Evolutionary conservation across 2,797 vertebrate species (phyloP), one percentile per base, ranked within the genome.

Genomic region (Bradypus variegatus): DNA sequence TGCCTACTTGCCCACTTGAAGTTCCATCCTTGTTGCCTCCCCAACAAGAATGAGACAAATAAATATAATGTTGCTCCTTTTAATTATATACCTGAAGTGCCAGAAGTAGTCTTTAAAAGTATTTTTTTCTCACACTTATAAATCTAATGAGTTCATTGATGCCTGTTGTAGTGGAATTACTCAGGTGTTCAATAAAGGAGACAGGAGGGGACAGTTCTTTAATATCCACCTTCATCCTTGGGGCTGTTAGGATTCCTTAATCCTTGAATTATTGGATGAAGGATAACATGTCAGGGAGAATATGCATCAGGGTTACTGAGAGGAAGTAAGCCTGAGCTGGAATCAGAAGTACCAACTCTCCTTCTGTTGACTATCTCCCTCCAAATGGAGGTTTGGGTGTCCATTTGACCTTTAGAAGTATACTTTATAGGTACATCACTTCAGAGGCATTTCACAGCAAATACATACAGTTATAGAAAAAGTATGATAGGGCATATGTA

Each of bases 211-310:
- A 73, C 48, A 88, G 70, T 84, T 36, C n/a, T 19, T 69, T 83
- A 76, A 91, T 91, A 91, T n/a, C 53, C 27, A n/a, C n/a, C 67
- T 75, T 91, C 73, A 45, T 94, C 38, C 48, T 78, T 86, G 23
- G 36, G 13, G 11, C 31, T 90, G 5, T 70, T 8, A 48, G 55
- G 41, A 93, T 86, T 90, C 48, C 65, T 67, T 91, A 88, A 84
- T 78, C 27, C 45, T 91, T 80, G 13, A 91, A 82, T 72, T 70
- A n/a, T 72, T 93, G 27, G 23, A 31, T 58, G 72, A 82, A 86
- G 79, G 15, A 38, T 25, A 88, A 41, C 64, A 60, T 89, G 53
- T 89, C 62, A 77, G 79, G 25, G 65, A 85, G 33, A 81, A 76
- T 88, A 91, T 80, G 27, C 62, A 48, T 33, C 76, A 79, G 27